A percentile compares a stretch with the other conserved stretches of the same genome.
phyloP scores from a whole-genome alignment of 2,888 invertebrate genomes.

The Cerastis leucographa region DNA sequence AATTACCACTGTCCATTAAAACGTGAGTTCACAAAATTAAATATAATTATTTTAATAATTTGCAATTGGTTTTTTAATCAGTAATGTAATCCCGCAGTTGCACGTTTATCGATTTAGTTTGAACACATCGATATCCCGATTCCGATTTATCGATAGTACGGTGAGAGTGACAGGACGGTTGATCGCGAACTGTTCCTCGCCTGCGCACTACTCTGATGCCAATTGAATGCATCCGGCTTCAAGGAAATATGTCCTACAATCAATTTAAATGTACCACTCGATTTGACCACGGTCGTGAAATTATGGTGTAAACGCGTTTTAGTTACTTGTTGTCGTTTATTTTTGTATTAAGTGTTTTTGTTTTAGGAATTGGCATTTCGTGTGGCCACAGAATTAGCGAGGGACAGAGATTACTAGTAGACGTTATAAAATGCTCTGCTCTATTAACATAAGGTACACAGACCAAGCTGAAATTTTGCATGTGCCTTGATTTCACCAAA shows the following conservation, averaged over 20 bases:
- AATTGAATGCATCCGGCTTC: constrained; percentile 90
- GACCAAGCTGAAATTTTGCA: background rate
- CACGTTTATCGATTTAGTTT: background rate
- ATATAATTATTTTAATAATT: background rate
- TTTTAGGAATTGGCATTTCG: background rate
- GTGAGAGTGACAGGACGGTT: constrained; percentile 77
- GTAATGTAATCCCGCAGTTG: background rate
- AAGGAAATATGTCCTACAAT: constrained; percentile 89
- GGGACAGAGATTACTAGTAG: background rate
- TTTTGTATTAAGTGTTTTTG: background rate
- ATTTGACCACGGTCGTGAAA: constrained; percentile 83
- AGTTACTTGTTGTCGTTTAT: constrained; percentile 25
- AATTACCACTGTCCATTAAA: background rate
- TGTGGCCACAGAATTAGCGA: background rate
- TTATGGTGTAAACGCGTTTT: constrained; percentile 55
- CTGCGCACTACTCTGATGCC: constrained; percentile 80
- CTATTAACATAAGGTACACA: background rate
- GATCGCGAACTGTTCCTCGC: constrained; percentile 81
- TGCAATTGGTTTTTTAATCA: background rate
- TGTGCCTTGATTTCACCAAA: background rate
- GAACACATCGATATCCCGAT: constrained; percentile 33
- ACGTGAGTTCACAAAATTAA: background rate
- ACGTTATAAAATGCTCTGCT: background rate
- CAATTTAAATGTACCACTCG: constrained; percentile 88
- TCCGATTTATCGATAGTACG: constrained; percentile 55